These are phyloP conservation scores for Loriculus beryllinus DNA, from an alignment of 2,797 vertebrate species.

Conservation along the genomic window DNA sequence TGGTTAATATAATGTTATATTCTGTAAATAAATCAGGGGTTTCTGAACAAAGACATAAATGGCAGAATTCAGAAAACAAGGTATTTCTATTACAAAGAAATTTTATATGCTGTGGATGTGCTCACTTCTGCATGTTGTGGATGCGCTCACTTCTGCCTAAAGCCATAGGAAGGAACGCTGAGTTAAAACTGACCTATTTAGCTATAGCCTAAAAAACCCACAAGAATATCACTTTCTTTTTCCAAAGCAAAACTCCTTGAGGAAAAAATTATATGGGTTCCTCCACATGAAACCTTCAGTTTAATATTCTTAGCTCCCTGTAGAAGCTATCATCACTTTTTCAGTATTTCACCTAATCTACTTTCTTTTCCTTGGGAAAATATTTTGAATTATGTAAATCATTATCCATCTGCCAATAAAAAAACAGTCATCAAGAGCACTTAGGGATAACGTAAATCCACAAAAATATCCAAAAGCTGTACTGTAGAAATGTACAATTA, in stretches of 20 bases:
- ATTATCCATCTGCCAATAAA: neutral
- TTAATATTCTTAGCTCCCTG: neutral
- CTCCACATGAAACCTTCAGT: neutral
- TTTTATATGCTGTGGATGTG: neutral
- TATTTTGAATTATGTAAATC: neutral
- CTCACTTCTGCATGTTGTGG: neutral
- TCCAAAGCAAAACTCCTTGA: neutral
- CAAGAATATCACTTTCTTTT: neutral
- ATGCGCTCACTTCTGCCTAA: neutral
- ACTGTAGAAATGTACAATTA: neutral
- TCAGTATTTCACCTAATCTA: neutral
- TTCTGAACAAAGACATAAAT: neutral
- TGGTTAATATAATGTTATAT: neutral
- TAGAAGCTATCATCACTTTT: neutral
- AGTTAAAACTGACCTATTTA: constrained; percentile 1
- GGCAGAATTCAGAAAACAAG: neutral
- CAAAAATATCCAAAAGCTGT: neutral
- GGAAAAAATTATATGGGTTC: neutral
- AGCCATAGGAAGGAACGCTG: neutral
- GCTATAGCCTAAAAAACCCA: rapidly evolving
- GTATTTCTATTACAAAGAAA: neutral
- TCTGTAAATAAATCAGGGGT: neutral
- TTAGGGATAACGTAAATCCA: neutral
- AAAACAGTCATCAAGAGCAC: neutral
- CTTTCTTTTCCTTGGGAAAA: neutral